phyloP scores from a whole-genome alignment of 2,888 invertebrate species.

The Oconnorella tubifera region DNA sequence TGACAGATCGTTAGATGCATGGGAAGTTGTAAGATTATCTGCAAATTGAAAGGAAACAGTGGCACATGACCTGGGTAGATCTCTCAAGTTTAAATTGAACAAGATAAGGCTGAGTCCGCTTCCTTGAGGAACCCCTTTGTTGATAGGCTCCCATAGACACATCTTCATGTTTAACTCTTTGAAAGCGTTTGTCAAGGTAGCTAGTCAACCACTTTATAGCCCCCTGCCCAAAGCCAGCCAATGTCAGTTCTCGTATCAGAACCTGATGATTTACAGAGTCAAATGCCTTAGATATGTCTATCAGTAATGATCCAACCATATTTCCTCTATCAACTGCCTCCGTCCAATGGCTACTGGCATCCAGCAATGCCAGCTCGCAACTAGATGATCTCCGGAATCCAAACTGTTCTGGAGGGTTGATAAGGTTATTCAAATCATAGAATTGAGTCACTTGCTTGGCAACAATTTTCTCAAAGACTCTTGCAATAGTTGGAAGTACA shows the following conservation, averaged over 20 bases:
- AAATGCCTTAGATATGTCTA: background rate
- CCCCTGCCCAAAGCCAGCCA: background rate
- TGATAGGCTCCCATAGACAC: background rate
- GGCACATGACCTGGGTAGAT: background rate
- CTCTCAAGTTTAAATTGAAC: background rate
- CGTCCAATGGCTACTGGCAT: background rate
- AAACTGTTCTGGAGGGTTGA: background rate
- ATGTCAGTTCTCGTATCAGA: background rate
- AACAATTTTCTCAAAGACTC: background rate
- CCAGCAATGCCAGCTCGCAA: background rate
- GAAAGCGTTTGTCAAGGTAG: background rate
- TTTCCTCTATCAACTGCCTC: background rate
- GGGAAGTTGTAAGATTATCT: background rate
- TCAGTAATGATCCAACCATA: background rate
- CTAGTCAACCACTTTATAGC: background rate
- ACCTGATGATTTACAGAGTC: background rate
- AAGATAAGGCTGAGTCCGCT: background rate
- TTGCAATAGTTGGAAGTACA: background rate
- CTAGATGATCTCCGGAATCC: background rate
- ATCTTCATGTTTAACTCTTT: background rate
- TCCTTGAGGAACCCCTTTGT: background rate
- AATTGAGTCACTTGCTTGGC: background rate
- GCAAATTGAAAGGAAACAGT: background rate
- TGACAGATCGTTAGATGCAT: background rate
- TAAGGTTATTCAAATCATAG: background rate